Base-by-base conservation (phyloP, 2,888 invertebrate genomes). In the Sarcophaga caerulescens region DNA sequence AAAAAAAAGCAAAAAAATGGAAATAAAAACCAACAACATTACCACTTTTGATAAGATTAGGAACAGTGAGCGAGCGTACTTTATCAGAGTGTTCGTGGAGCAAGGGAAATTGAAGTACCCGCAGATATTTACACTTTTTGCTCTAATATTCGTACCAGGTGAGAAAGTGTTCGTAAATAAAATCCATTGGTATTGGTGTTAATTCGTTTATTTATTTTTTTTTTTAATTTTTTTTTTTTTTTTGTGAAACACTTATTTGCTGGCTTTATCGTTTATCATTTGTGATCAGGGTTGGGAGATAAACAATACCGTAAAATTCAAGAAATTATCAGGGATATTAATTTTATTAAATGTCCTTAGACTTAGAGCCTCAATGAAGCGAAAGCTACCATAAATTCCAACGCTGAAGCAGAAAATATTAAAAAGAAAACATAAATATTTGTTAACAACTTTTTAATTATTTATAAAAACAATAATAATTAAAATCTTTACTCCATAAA, bases 21-120 rank as follows among this genome's bases (percentile, higher is more conserved):
- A 14, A 52, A 14, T 4, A 52, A 52, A 52, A 66, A 79, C 19
- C 52, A 78, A 75, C 63, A 79, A 25, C n/a, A 6, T 45, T 45
- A 75, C 75, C 69, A 75, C 60, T 65, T 82, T 6, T 45, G 84
- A 84, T 84, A 84, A 84, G 84, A 84, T 84, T 83, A 84, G 10
- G 35, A 70, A 69, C 35, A 21, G 10, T 4, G n/a, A 65, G 19
- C 45, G 57, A 52, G 63, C 25, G 6, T 23, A 14, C 59, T 60
- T 17, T 19, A n/a, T 57, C 57, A 57, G 17, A n/a, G 57, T 21
- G 2, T 25, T 66, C 44, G 66, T 21, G 35, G 19, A 59, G 59
- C 19, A 21, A 17, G 23, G 52, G 52, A 52, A 52, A 52, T 52
- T 12, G 5, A 11, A 25, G 44, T 57, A 52, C 52, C 52, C 52